A percentile compares a stretch with the other conserved stretches of the same genome.
phyloP scores from a whole-genome alignment of 1,140 invertebrate genomes.

The Pseudomyrmex gracilis region DNA sequence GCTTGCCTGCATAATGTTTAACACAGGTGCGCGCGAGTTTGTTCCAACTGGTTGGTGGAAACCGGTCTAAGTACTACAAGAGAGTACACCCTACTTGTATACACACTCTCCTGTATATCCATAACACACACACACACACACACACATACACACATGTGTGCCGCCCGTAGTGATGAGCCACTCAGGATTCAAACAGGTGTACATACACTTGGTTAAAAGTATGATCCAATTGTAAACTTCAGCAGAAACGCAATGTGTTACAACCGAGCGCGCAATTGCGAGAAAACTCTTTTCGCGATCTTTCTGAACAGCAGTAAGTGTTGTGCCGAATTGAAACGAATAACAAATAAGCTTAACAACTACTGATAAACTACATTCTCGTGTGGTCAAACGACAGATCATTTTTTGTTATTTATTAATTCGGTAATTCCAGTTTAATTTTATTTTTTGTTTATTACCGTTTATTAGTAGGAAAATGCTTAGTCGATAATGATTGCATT shows the following conservation, averaged over 20 bases:
- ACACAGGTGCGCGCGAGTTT: constrained; percentile 66
- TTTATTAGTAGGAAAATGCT: background rate
- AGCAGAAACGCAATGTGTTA: background rate
- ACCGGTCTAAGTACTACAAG: constrained; percentile 47
- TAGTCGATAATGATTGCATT: constrained; percentile 5
- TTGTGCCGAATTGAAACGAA: background rate
- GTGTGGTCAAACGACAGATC: background rate
- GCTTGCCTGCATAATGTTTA: constrained; percentile 76
- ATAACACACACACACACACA: background rate
- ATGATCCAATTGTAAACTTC: constrained; percentile 1
- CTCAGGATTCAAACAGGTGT: constrained; percentile 30
- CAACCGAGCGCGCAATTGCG: background rate
- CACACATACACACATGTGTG: background rate
- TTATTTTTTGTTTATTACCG: background rate
- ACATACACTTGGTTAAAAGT: constrained; percentile 31
- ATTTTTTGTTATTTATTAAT: constrained; percentile 2
- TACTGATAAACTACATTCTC: background rate
- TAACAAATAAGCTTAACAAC: background rate
- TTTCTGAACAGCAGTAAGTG: background rate
- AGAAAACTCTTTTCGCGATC: background rate
- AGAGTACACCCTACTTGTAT: constrained; percentile 51
- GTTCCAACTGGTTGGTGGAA: background rate
- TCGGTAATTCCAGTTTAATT: constrained; percentile 4
- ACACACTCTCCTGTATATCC: constrained; percentile 18
- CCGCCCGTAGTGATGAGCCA: constrained; percentile 8